phyloP scores from a whole-genome alignment of 23 tunicate genomes.

The Trididemnum miniatum region DNA sequence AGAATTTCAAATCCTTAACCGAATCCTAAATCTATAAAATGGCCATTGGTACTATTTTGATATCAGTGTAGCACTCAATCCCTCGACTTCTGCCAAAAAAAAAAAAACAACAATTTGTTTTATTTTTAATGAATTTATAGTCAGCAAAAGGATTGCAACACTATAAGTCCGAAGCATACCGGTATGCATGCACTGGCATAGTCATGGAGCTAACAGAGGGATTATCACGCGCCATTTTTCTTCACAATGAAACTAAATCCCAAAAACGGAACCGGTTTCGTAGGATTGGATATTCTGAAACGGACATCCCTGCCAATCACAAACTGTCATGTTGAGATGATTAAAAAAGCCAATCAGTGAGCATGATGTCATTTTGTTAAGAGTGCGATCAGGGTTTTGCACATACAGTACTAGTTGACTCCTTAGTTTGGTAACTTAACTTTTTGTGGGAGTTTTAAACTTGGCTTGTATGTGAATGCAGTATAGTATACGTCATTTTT shows the following conservation, averaged over 20 bases:
- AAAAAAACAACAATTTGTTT: not conserved
- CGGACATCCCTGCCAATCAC: not conserved
- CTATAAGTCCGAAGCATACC: not conserved
- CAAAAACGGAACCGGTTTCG: not conserved
- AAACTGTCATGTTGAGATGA: too few species aligned
- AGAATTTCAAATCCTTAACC: not conserved
- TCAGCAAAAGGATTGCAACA: not conserved
- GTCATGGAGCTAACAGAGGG: too few species aligned
- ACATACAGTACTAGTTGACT: too few species aligned
- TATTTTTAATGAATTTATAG: not conserved
- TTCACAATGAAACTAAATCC: not conserved
- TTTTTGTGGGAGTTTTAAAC: too few species aligned
- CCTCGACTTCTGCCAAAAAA: not conserved
- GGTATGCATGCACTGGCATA: too few species aligned
- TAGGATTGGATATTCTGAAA: not conserved
- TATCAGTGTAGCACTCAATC: not conserved
- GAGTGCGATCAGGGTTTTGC: too few species aligned
- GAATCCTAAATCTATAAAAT: not conserved
- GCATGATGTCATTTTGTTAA: too few species aligned
- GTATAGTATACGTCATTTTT: too few species aligned
- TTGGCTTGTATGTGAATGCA: too few species aligned
- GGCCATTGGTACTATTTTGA: not conserved
- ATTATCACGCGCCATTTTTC: not conserved
- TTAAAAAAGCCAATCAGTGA: too few species aligned
- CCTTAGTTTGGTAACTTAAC: too few species aligned